Conservation (phyloP, 2,888 invertebrate species). For the Acrocyrtus sp. region DNA sequence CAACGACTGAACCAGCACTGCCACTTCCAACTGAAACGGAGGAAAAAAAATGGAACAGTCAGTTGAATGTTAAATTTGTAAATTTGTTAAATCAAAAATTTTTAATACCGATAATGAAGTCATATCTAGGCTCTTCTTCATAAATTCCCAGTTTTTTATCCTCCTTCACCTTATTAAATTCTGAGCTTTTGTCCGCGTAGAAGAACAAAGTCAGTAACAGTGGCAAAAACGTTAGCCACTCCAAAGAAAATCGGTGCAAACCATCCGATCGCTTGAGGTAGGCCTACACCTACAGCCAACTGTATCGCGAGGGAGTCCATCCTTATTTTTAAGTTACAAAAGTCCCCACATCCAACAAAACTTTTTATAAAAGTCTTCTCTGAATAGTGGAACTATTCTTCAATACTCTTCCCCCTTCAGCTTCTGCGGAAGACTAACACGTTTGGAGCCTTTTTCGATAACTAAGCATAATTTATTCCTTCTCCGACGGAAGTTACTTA, state of each 20-base stretch:
- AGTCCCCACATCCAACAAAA: neutral
- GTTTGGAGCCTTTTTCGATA: no score
- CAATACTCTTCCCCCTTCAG: no score
- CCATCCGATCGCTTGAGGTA: constrained; percentile 32
- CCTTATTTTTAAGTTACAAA: neutral
- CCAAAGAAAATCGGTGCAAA: constrained; percentile 40
- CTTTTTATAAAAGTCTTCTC: no score
- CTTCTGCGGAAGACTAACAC: no score
- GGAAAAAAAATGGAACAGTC: no score
- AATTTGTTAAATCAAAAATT: neutral
- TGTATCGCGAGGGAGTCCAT: neutral
- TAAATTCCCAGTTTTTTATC: neutral
- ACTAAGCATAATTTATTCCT: no score
- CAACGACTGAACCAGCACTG: constrained; percentile 72
- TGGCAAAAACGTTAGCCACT: constrained; percentile 31
- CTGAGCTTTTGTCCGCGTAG: constrained; percentile 34
- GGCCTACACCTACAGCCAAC: constrained; percentile 26
- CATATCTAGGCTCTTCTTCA: constrained; percentile 28
- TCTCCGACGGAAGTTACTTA: no score
- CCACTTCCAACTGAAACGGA: constrained; percentile 47
- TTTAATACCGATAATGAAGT: constrained; percentile 51
- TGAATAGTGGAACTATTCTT: no score
- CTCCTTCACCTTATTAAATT: constrained; percentile 14
- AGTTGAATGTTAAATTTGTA: no score
- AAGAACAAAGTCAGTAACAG: constrained; percentile 35